phyloP scores from a whole-genome alignment of 2,888 invertebrate species.

The Anoncus sp. region DNA sequence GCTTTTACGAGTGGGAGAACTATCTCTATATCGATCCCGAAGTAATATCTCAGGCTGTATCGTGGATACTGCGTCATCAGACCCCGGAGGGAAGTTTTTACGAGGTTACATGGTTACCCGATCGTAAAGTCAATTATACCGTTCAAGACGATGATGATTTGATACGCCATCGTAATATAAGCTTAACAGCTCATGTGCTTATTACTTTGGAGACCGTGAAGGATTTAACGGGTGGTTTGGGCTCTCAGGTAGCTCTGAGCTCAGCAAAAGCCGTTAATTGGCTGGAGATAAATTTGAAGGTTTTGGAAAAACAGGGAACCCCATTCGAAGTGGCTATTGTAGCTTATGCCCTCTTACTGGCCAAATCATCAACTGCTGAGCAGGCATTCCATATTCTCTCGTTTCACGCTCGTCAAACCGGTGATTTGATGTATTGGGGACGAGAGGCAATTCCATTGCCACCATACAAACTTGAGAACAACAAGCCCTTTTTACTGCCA shows the following conservation, averaged over 20 bases:
- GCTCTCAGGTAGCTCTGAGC: conserved; percentile 90
- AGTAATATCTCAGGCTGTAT: conserved; percentile 93
- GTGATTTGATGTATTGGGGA: conserved; percentile 89
- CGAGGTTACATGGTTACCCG: conserved; percentile 94
- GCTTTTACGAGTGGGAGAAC: conserved; percentile 99
- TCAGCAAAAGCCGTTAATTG: conserved; percentile 90
- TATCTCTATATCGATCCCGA: conserved; percentile 96
- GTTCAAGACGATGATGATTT: conserved; percentile 84
- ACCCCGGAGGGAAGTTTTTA: conserved; percentile 94
- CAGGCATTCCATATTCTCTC: conserved; percentile 91
- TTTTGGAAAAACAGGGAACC: conserved; percentile 88
- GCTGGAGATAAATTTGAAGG: conserved; percentile 92
- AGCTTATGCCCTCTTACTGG: conserved; percentile 93
- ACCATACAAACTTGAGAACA: conserved; percentile 94
- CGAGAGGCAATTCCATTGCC: conserved; percentile 91
- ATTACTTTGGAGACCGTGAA: conserved; percentile 94
- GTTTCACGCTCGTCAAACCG: conserved; percentile 87
- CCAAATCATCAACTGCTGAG: conserved; percentile 94
- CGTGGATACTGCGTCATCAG: conserved; percentile 95
- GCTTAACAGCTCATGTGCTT: conserved; percentile 96
- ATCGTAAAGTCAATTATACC: conserved; percentile 94
- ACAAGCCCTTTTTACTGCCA: conserved; percentile 95
- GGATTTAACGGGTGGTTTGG: conserved; percentile 90
- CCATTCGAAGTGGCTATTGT: conserved; percentile 95
- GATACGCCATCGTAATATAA: conserved; percentile 90